phyloP scores from a whole-genome alignment of 2,888 invertebrate species.

The Colletes collaris region DNA sequence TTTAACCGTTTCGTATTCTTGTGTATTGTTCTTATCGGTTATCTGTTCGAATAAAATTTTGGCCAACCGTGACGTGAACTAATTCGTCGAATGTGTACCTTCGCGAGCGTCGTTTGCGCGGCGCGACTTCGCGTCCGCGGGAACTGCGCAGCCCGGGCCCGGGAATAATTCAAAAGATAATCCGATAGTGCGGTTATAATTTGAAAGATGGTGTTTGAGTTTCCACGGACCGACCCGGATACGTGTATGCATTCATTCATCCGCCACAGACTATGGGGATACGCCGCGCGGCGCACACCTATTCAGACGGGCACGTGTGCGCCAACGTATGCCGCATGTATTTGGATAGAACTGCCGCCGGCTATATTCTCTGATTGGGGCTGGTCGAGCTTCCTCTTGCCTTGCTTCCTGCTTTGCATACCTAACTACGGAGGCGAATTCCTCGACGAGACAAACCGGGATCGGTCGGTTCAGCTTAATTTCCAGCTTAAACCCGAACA shows the following conservation, averaged over 20 bases:
- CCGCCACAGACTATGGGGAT: background rate
- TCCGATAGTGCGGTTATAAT: slow-evolving; percentile 66
- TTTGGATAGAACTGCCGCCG: slow-evolving; percentile 48
- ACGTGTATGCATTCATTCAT: slow-evolving; percentile 54
- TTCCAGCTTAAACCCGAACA: slow-evolving; percentile 61
- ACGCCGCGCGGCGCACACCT: background rate
- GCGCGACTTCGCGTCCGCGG: slow-evolving; percentile 11
- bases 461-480: slow-evolving; percentile 68
- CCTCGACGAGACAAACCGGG: slow-evolving; percentile 52
- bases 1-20: too few relatives aligned
- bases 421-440: slow-evolving; percentile 74
- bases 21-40: too few relatives aligned
- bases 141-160: slow-evolving; percentile 13
- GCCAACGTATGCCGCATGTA: slow-evolving; percentile 30
- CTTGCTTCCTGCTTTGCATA: slow-evolving; percentile 76
- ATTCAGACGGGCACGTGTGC: slow-evolving; percentile 2
- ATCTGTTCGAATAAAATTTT: too few relatives aligned
- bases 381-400: slow-evolving; percentile 66
- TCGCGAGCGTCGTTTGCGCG: background rate
- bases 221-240: slow-evolving; percentile 50
- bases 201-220: slow-evolving; percentile 71
- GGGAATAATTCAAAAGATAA: slow-evolving; percentile 70
- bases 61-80: background rate
- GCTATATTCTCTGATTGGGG: slow-evolving; percentile 75
- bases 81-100: background rate